Evolutionary conservation across 2,888 invertebrate genomes (phyloP).

Genomic region (Macaria liturata): DNA sequence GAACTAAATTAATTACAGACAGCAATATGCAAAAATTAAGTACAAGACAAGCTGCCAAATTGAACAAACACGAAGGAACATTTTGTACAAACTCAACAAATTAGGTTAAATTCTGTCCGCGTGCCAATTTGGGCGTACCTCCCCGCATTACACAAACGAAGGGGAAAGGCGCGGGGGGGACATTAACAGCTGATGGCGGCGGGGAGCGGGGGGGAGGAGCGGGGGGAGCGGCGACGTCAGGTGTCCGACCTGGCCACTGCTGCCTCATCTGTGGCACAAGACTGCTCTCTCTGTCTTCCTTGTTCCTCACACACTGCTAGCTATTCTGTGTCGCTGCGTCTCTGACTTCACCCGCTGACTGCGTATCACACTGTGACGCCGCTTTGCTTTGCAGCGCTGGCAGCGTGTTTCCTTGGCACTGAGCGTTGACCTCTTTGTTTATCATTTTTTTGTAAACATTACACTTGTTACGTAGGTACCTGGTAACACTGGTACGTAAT

Average conservation of each 20-base stretch:
- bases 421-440: constrained; percentile 80
- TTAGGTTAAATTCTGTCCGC: constrained; percentile 38
- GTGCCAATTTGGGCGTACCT: constrained; percentile 58
- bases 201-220: constrained; percentile 46
- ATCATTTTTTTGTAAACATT: constrained; percentile 64
- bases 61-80: constrained; percentile 22
- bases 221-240: constrained; percentile 62
- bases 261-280: constrained; percentile 15
- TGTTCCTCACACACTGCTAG: too few species aligned
- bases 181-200: constrained; percentile 81
- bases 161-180: constrained; percentile 76
- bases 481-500: constrained; percentile 20
- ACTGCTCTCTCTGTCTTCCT: constrained; percentile 4
- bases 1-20: neutral
- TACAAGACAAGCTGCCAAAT: constrained; percentile 17
- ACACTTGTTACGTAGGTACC: constrained; percentile 31
- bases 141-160: constrained; percentile 82
- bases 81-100: constrained; percentile 25
- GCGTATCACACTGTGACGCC: constrained; percentile 28
- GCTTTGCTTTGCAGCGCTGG: constrained; percentile 63
- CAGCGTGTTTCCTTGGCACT: constrained; percentile 52
- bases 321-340: constrained; percentile 6
- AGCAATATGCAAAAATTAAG: constrained; percentile 5
- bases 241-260: constrained; percentile 63
- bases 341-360: neutral